Conservation (phyloP, 1,140 invertebrate genomes). For the Zaprionus taronus region DNA sequence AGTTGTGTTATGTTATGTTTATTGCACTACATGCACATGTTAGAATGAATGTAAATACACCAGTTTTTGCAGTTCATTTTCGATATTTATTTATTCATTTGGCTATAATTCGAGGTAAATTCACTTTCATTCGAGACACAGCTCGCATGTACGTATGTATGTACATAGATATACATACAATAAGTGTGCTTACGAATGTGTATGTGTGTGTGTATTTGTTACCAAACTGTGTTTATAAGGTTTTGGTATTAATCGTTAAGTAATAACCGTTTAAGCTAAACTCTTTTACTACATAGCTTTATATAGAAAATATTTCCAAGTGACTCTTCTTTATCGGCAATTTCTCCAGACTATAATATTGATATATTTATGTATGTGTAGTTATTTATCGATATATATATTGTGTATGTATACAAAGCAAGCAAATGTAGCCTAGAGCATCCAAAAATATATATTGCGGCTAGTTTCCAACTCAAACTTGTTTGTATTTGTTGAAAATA, state of each 20-base stretch:
- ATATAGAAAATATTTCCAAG: background rate
- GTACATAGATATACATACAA: background rate
- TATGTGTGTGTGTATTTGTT: background rate
- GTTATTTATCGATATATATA: constrained; percentile 25
- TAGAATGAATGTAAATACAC: constrained; percentile 3
- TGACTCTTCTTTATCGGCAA: background rate
- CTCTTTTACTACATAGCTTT: constrained; percentile 4
- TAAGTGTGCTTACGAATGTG: background rate
- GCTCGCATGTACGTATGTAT: constrained; percentile 1
- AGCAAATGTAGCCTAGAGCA: constrained; percentile 56
- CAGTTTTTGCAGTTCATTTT: background rate
- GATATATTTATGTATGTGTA: constrained; percentile 3
- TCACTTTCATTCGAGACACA: background rate
- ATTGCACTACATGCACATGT: background rate
- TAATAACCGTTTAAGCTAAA: constrained; percentile 3
- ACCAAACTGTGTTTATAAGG: background rate
- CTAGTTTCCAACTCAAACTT: constrained; percentile 8
- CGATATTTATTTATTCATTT: background rate
- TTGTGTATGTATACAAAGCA: constrained; percentile 39
- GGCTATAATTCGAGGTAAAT: background rate
- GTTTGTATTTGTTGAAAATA: no score
- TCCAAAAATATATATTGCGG: constrained; percentile 64
- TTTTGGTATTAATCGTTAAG: constrained; percentile 1
- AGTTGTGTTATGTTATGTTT: background rate
- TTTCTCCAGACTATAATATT: constrained; percentile 15